Percentiles rank a stretch among this genome's conserved stretches.
Evolutionary conservation across 2,113 vertebrate species (phyloP).

Genomic region (Centropus bengalensis): DNA sequence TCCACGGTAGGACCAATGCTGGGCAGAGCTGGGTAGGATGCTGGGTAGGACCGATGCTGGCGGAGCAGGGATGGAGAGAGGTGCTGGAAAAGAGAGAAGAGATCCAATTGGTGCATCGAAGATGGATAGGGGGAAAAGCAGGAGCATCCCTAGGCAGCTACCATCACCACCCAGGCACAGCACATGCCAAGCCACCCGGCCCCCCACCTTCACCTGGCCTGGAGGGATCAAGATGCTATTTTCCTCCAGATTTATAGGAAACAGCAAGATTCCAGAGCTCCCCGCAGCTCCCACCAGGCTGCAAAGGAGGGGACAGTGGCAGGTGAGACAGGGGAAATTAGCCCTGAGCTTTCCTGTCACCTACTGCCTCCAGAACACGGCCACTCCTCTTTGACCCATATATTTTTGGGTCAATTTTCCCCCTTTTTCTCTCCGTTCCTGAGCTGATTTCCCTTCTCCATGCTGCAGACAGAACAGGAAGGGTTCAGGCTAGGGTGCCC

Average conservation of each 20-base stretch:
- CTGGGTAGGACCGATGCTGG: too few relatives aligned
- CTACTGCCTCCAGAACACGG: accelerated
- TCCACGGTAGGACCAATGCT: accelerated
- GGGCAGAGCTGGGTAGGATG: too few relatives aligned
- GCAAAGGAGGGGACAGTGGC: not conserved
- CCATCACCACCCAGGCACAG: not conserved
- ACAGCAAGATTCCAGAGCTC: not conserved
- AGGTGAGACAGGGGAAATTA: not conserved
- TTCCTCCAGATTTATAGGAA: not conserved
- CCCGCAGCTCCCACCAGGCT: not conserved
- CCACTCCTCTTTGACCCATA: not conserved
- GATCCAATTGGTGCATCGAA: accelerated
- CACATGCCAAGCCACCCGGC: accelerated
- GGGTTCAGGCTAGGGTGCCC: not conserved
- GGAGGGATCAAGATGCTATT: not conserved
- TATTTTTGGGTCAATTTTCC: not conserved
- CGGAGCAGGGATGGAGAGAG: not conserved
- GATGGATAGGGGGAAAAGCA: not conserved
- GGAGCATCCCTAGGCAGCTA: not conserved
- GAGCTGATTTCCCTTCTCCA: not conserved
- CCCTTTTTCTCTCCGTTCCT: not conserved
- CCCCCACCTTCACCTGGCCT: accelerated
- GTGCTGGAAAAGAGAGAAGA: not conserved
- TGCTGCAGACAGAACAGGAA: not conserved
- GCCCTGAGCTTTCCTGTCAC: not conserved